Base-by-base conservation (phyloP, 1,140 invertebrate genomes). In the Rhopalosiphum maidis region DNA sequence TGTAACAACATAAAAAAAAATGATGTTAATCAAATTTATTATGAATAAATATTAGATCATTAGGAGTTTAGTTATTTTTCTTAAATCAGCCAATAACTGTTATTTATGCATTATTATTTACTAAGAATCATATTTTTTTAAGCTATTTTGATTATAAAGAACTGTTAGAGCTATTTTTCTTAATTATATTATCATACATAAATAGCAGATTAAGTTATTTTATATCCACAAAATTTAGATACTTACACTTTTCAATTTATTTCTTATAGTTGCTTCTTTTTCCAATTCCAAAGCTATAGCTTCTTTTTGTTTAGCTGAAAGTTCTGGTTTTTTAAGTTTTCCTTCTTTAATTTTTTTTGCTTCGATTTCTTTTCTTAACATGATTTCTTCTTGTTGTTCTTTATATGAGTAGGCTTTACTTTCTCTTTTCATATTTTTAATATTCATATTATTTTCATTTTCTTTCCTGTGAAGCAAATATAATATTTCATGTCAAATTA, bases 401-500 rank as follows among this genome's bases (percentile, higher is more conserved):
- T 99, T 99, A 95, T 98, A 99, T 35, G 98, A 99, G 95, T 99
- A 99, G 6, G 97, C 98, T 96, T 99, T 99, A 95, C 98, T 99
- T 95, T 99, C 99, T 82, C 99, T 96, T 95, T 99, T 99, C 94
- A 99, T 86, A 93, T 94, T 94, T 88, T 94, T 94, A 21, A 94
- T 48, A 51, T 87, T 68, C 15, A 68, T 82, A 1, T 18, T 85
- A 87, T 94, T 91, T 48, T 91, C 90, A 88, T 92, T 92, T 87
- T 94, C 90, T 60, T 87, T 87, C 35, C 93, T 94, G n/a, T 23
- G 30, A 77, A 89, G 51, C 23, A 90, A 68, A 90, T 46, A 90
- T 60, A 43, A 41, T 90, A 41, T 8, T 37, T 41, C 41, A 37
- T 43, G 41, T 18, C 2, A 30, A 51, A 35, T 30, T 43, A 51